phyloP scores from a whole-genome alignment of 92 coral and sea anemone species.

The Virgularia gustaviana region DNA sequence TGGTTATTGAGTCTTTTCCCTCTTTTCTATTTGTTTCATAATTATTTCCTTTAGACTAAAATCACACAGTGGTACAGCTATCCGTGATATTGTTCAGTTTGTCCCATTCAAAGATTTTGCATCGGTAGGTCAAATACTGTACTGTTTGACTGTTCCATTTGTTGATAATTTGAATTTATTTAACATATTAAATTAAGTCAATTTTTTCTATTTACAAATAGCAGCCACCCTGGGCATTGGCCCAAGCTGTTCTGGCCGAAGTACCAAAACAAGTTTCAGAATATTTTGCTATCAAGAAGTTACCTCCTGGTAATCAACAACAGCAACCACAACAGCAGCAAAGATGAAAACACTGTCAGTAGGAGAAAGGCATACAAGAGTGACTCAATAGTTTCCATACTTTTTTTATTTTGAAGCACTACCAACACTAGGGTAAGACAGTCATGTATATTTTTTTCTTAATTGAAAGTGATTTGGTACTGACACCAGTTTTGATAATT shows the following conservation, averaged over 20 bases:
- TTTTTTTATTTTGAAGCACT: no score
- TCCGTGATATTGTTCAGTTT: slow-evolving; percentile 94
- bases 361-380: no score
- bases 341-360: no score
- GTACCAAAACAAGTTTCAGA: slow-evolving; percentile 28
- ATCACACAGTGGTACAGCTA: slow-evolving; percentile 71
- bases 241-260: slow-evolving; percentile 32
- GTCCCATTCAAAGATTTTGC: slow-evolving; percentile 87
- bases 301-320: not conserved
- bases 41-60: slow-evolving; percentile 58
- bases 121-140: slow-evolving; percentile 46
- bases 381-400: no score
- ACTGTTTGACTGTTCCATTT: no score
- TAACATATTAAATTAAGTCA: not conserved
- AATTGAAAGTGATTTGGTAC: no score
- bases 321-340: no score
- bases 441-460: no score
- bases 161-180: not conserved
- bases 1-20: no score
- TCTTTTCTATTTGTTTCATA: no score
- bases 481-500: no score
- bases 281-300: slow-evolving; percentile 19
- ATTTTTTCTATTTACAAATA: not conserved
- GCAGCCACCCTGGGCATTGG: slow-evolving; percentile 31
- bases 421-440: no score